These are phyloP conservation scores for Adelosebastes latens DNA, from an alignment of 2,797 vertebrate genomes.

Conservation along the genomic window DNA sequence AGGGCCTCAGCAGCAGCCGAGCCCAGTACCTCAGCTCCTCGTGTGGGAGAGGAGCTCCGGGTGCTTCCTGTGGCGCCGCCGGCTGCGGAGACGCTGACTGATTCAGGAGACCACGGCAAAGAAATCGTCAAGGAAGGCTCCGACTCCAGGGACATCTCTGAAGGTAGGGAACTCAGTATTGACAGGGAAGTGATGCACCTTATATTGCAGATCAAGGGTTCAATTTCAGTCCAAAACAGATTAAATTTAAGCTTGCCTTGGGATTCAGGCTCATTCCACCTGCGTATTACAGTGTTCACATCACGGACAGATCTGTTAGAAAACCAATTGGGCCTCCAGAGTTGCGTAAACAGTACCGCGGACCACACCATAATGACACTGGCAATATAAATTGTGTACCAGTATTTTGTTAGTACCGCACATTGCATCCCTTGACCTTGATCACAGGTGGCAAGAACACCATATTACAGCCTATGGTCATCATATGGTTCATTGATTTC, in stretches of 20 bases:
- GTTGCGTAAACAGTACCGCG: constrained; percentile 49
- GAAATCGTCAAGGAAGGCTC: constrained; percentile 38
- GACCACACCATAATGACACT: constrained; percentile 35
- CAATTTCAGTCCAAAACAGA: constrained; percentile 58
- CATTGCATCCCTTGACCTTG: constrained; percentile 62
- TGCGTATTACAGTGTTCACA: constrained; percentile 51
- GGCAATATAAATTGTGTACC: constrained; percentile 26
- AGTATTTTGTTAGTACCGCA: constrained; percentile 46
- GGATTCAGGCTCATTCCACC: constrained; percentile 59
- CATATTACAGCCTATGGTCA: constrained; percentile 48
- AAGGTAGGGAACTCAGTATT: constrained; percentile 73
- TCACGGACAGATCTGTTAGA: constrained; percentile 47
- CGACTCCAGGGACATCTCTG: constrained; percentile 37
- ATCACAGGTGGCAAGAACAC: constrained; percentile 58
- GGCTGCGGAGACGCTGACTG: constrained; percentile 12
- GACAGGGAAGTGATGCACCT: constrained; percentile 51
- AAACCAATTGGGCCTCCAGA: constrained; percentile 56
- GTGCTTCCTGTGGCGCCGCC: constrained; percentile 23
- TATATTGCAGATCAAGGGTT: constrained; percentile 54
- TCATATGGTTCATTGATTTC: constrained; percentile 62
- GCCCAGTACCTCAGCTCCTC: constrained; percentile 22
- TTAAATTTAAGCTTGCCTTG: constrained; percentile 52
- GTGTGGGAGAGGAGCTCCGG: constrained; percentile 41
- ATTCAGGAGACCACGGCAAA: constrained; percentile 35
- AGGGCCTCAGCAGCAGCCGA: constrained; percentile 47